Evolutionary conservation across 1,140 invertebrate genomes (phyloP), one percentile per base, ranked within the genome.

Genomic region (Lepidurus apus): DNA sequence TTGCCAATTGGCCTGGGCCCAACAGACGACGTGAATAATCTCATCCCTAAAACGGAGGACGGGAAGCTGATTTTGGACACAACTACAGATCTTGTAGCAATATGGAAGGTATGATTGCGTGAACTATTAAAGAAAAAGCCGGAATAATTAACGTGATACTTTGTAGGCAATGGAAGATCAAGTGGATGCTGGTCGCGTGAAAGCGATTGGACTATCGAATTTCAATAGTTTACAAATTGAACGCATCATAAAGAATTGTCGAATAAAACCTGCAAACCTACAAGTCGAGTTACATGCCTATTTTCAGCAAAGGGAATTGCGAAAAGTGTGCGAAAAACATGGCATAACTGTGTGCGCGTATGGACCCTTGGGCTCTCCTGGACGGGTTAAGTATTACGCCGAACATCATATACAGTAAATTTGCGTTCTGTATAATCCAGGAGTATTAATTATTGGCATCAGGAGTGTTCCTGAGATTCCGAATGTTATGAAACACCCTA

Each of bases 141-240:
- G 4, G 0, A 34, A 34, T 34, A 34, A 4, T 34, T 34, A 34
- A 34, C 34, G 3, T 34, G 34, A 34, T 34, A 3, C 34, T 34
- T 34, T 34, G 1, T 21, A 92, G 91, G 89, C 88, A 85, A 92
- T 94, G 91, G 92, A 94, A 85, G 86, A 90, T 79, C 89, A 91
- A 82, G 89, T 92, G 7, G 87, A 87, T 79, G 86, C 74, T 80
- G 90, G 90, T 0, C 80, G 87, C 45, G 85, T 86, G 0, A 88
- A 85, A 83, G 89, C 91, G 0, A 91, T 94, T 81, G 93, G 93
- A 1, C 81, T 95, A 7, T 94, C 93, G n/a, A 94, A 94, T 82
- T 95, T 94, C 81, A 94, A 92, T 75, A 83, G 81, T 77, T 78
- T 82, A 77, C 88, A 87, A 81, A 84, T 88, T 65, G 78, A 85